Evolutionary conservation across 2,888 invertebrate genomes (phyloP), one percentile per base, ranked within the genome.

Genomic region (Drosophila macrospina): DNA sequence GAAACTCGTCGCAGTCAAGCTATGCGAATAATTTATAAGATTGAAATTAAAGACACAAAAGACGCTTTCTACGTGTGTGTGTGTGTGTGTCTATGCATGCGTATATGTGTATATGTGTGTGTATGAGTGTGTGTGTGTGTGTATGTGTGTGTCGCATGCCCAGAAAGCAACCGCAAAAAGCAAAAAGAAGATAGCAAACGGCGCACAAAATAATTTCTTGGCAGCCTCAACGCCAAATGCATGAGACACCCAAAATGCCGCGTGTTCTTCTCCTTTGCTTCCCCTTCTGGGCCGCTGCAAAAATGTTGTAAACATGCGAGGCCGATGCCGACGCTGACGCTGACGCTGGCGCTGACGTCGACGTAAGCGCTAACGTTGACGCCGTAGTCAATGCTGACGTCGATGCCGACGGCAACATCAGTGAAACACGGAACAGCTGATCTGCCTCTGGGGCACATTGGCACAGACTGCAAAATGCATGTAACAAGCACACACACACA

Each of bases 301-400:
- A 64, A 79, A 79, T 74, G 64, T 70, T 86, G 81, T 86, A 82
- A 84, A 84, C 87, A 82, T 84, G 81, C 81, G 72, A 67, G 80
- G 83, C 65, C 80, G 72, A 24, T 15, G 64, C 16, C 34, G 26
- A 32, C 15, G 26, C 1, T 5, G 41, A 26, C 16, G 57, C 4
- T 10, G 44, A 24, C 20, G 44, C 15, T 11, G 26, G 24, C 10
- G 45, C 5, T 8, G 32, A 36, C 47, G 62, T 34, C 54, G 26
- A 39, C 55, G 67, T 32, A 16, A 41, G 34, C 50, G 32, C 3
- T 20, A 3, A 20, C 20, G 20, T 20, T 13, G 42, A n/a, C n/a
- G 61, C 39, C 30, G 20, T 20, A 20, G 20, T 20, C 20, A 20
- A 20, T 20, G 20, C 20, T 20, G 45, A 47, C 51, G 32, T 34